These are phyloP conservation scores for Pygathrix nemaeus DNA, from an alignment of 2,113 vertebrate species.

Conservation along the genomic window DNA sequence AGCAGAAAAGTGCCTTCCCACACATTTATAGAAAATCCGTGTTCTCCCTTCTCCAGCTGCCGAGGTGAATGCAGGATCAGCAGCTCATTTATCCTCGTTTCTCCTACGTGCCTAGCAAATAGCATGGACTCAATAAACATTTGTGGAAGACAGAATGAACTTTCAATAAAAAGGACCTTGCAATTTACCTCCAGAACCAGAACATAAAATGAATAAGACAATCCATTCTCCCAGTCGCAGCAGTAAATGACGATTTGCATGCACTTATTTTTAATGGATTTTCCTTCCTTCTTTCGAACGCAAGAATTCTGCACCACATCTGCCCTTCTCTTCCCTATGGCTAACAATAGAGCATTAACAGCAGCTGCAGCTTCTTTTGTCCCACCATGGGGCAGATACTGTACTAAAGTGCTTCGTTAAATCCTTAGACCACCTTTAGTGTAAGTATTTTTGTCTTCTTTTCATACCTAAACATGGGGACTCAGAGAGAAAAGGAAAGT, in stretches of 20 bases:
- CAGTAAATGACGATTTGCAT: background rate
- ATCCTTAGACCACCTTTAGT: background rate
- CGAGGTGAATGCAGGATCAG: background rate
- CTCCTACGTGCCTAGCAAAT: background rate
- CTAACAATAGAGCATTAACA: background rate
- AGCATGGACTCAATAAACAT: conserved; percentile 48
- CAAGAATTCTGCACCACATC: background rate
- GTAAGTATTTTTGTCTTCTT: background rate
- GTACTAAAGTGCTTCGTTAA: background rate
- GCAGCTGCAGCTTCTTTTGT: background rate
- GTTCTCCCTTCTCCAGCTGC: background rate
- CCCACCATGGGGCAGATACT: background rate
- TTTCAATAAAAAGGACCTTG: conserved; percentile 66
- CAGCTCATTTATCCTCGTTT: background rate
- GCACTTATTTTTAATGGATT: conserved; percentile 20
- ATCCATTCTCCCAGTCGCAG: background rate
- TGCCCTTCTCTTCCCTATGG: background rate
- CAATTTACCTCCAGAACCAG: conserved; percentile 33
- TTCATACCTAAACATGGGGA: background rate
- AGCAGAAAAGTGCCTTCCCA: background rate
- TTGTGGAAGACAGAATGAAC: background rate
- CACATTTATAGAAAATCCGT: background rate
- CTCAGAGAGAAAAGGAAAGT: background rate
- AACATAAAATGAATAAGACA: conserved; percentile 48
- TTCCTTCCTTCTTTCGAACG: background rate